These are phyloP conservation scores for Hemibagrus wyckioides DNA, from an alignment of 2,113 vertebrate genomes.

Conservation along the genomic window DNA sequence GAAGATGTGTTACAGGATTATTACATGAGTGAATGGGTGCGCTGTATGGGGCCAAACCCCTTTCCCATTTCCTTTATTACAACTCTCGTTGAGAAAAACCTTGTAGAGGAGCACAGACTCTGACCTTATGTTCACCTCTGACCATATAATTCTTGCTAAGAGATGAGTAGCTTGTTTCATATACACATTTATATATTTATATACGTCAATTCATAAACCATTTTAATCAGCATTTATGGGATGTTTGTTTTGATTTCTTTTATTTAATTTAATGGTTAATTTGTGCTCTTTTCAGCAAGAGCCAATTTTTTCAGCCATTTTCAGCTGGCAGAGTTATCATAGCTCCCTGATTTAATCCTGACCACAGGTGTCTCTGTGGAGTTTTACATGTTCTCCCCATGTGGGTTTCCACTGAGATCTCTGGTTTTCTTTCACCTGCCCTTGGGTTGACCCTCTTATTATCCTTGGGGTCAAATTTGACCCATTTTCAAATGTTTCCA, in stretches of 20 bases:
- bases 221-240: background rate
- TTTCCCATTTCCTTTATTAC: conserved; percentile 30
- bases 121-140: background rate
- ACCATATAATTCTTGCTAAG: background rate
- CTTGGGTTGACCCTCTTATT: too few species aligned
- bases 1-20: conserved; percentile 47
- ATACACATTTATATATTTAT: background rate
- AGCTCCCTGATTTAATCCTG: background rate
- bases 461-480: too few species aligned
- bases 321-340: background rate
- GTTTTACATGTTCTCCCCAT: background rate
- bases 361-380: background rate
- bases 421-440: background rate
- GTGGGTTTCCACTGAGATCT: background rate
- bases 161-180: conserved; percentile 7
- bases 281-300: background rate
- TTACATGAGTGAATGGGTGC: conserved; percentile 46
- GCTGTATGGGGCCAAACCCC: conserved; percentile 37
- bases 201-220: background rate
- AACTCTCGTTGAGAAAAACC: conserved; percentile 40
- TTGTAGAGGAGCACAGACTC: background rate
- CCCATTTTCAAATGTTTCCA: too few species aligned
- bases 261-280: background rate
- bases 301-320: background rate
- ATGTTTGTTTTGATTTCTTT: background rate